phyloP scores from a whole-genome alignment of 1,140 invertebrate species.

The Helicoverpa armigera region DNA sequence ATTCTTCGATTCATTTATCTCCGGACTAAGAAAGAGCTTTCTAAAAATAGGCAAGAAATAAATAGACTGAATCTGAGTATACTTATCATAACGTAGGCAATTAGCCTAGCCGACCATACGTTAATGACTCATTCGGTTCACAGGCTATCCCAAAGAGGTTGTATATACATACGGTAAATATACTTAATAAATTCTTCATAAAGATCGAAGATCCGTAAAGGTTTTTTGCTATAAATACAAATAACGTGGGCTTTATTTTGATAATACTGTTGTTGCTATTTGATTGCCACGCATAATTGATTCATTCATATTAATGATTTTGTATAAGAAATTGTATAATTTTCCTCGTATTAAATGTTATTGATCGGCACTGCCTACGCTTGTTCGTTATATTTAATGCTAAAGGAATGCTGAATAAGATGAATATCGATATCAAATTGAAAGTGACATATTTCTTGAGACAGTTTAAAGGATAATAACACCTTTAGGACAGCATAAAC shows the following conservation, averaged over 20 bases:
- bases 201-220: not conserved
- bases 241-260: conserved; percentile 2
- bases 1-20: too few species aligned
- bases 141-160: not conserved
- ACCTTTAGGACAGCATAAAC: too few species aligned
- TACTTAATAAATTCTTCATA: conserved; percentile 13
- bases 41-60: too few species aligned
- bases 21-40: too few species aligned
- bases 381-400: not conserved
- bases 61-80: not conserved
- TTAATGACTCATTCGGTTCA: not conserved
- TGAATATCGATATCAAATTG: not conserved
- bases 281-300: conserved; percentile 13
- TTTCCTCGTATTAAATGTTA: not conserved
- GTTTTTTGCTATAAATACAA: conserved; percentile 25
- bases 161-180: not conserved
- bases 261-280: conserved; percentile 5
- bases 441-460: too few species aligned
- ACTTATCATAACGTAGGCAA: not conserved
- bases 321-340: not conserved
- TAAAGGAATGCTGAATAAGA: not conserved
- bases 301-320: conserved; percentile 19
- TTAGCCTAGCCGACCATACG: not conserved
- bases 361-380: not conserved
- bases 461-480: too few species aligned